Evolutionary conservation across 2,888 invertebrate genomes (phyloP).

Genomic region (Stramonita haemastoma): DNA sequence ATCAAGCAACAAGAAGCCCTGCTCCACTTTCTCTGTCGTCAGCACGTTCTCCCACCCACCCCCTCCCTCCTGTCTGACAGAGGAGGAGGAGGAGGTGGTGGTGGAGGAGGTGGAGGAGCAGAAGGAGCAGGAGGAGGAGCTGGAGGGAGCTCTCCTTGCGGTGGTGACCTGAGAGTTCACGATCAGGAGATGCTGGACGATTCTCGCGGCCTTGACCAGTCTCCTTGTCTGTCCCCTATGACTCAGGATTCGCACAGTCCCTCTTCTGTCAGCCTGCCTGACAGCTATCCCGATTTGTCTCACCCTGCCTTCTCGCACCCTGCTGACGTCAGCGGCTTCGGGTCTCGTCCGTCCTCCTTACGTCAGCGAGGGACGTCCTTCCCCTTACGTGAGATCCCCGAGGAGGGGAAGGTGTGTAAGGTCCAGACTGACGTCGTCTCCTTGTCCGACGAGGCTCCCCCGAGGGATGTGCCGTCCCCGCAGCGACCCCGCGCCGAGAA

Average conservation of each 20-base stretch:
- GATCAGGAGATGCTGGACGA: not conserved
- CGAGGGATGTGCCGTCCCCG: not conserved
- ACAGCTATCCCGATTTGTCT: no score
- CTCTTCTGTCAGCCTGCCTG: not conserved
- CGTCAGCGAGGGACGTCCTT: conserved; percentile 33
- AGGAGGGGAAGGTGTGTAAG: conserved; percentile 23
- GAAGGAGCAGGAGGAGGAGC: conserved; percentile 22
- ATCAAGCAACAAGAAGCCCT: conserved; percentile 45
- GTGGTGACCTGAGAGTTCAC: not conserved
- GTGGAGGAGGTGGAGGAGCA: conserved; percentile 14
- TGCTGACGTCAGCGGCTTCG: not conserved
- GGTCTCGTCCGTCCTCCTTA: conserved; percentile 20
- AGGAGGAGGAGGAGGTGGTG: no score
- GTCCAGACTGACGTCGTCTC: not conserved
- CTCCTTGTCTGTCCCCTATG: not conserved
- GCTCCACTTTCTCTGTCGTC: conserved; percentile 9
- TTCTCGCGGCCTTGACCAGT: not conserved
- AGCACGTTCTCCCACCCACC: not conserved
- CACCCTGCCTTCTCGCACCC: not conserved
- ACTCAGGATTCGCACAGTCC: not conserved
- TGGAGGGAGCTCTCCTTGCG: not conserved
- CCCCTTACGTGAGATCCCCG: conserved; percentile 35
- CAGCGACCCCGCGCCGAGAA: no score
- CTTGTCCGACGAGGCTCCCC: not conserved
- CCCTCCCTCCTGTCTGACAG: not conserved